Evolutionary conservation across 2,113 vertebrate species (phyloP).

Genomic region (Callipepla squamata): DNA sequence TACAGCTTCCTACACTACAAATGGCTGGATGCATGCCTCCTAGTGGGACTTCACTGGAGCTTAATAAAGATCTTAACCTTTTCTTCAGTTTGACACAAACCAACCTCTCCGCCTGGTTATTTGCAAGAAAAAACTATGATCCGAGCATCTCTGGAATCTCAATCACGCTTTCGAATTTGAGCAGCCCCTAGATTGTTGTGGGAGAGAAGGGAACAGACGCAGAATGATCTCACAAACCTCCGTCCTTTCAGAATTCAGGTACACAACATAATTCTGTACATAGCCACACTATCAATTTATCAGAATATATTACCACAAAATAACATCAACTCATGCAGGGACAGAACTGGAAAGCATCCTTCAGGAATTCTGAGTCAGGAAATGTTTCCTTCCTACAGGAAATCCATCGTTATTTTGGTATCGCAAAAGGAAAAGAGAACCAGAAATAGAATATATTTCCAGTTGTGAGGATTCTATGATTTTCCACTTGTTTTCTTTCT

Average conservation of each 20-base stretch:
- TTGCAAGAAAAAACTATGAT: neutral
- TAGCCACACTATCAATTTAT: neutral
- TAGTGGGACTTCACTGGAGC: neutral
- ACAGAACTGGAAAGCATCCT: neutral
- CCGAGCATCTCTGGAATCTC: neutral
- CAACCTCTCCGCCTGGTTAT: neutral
- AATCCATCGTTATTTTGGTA: neutral
- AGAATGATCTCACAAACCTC: neutral
- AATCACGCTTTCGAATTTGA: neutral
- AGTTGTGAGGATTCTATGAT: neutral
- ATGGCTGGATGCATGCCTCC: neutral
- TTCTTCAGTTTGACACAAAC: neutral
- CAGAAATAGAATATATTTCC: neutral
- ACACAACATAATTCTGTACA: neutral
- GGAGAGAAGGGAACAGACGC: neutral
- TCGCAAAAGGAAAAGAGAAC: neutral
- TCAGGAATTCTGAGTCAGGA: neutral
- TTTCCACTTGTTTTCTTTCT: neutral
- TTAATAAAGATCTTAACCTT: neutral
- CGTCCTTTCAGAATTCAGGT: neutral
- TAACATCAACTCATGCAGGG: neutral
- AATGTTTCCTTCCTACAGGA: neutral
- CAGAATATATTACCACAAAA: neutral
- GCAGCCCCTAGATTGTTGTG: neutral
- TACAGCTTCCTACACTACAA: rapidly evolving